phyloP scores from a whole-genome alignment of 2,888 invertebrate species.

The Helicoverpa assulta region DNA sequence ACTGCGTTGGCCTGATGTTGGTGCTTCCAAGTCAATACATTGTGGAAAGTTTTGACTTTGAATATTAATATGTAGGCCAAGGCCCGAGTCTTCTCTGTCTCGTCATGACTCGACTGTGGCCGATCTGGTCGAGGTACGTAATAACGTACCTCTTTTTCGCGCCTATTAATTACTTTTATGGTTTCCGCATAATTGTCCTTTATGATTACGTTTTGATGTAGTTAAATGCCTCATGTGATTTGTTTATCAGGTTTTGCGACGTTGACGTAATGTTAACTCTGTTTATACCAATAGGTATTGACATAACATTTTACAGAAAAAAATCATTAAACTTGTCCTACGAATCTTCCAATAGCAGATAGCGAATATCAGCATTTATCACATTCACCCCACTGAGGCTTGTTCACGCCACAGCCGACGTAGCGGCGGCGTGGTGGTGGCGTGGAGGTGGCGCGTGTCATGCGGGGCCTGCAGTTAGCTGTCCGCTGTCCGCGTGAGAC shows the following conservation, averaged over 20 bases:
- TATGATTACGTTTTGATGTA: no score
- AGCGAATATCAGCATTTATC: background rate
- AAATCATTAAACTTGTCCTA: no score
- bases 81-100: slow-evolving; percentile 64
- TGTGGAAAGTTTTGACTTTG: slow-evolving; percentile 79
- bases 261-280: no score
- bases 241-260: background rate
- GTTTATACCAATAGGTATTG: background rate
- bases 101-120: slow-evolving; percentile 56
- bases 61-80: slow-evolving; percentile 81
- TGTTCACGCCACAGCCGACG: background rate
- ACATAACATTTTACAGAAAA: no score
- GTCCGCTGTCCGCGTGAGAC: slow-evolving; percentile 56
- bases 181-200: slow-evolving; percentile 58
- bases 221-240: no score
- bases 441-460: slow-evolving; percentile 21
- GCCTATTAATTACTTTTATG: slow-evolving; percentile 71
- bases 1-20: background rate
- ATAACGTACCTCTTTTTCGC: slow-evolving; percentile 75
- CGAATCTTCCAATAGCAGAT: no score
- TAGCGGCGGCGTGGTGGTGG: background rate
- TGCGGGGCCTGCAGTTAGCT: slow-evolving; percentile 41
- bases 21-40: slow-evolving; percentile 72
- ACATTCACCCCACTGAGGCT: no score
- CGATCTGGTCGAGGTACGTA: no score